Conservation (phyloP, 1,140 invertebrate species). For the Macrobrachium nipponense region DNA sequence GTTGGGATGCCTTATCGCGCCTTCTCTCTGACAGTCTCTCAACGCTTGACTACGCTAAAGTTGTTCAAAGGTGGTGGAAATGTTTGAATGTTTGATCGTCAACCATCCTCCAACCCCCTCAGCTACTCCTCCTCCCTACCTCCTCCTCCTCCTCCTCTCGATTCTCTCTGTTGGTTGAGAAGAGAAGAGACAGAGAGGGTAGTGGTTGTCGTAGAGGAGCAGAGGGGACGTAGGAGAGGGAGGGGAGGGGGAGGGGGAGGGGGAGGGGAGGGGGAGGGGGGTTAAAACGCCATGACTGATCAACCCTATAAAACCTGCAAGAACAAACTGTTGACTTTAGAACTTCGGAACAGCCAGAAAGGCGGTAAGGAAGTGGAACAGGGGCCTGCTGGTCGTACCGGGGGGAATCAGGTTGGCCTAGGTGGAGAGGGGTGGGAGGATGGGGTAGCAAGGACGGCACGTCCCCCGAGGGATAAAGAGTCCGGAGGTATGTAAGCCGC, state of each 20-base stretch:
- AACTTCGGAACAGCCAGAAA: conserved; percentile 49
- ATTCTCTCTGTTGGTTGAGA: too few species aligned
- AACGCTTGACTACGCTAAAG: conserved; percentile 6
- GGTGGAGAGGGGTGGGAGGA: background rate
- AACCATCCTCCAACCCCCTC: background rate
- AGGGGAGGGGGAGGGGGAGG: too few species aligned
- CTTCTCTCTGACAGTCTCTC: background rate
- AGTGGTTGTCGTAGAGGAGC: too few species aligned
- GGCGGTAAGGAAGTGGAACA: background rate
- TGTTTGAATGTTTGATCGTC: conserved; percentile 4
- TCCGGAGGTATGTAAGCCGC: too few species aligned
- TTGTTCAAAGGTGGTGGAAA: background rate
- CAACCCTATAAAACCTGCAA: conserved; percentile 49
- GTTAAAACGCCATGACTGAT: conserved; percentile 46
- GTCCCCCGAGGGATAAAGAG: too few species aligned
- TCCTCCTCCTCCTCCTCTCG: background rate
- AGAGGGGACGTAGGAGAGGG: too few species aligned
- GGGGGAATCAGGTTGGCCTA: background rate
- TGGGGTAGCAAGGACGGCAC: background rate
- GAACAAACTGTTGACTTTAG: conserved; percentile 58
- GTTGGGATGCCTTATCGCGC: conserved; percentile 8
- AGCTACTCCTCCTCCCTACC: background rate
- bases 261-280: too few species aligned
- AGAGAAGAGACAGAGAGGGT: too few species aligned
- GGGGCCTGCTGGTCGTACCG: background rate